Evolutionary conservation across 2,888 invertebrate species (phyloP).

Genomic region (Melieria crassipennis): DNA sequence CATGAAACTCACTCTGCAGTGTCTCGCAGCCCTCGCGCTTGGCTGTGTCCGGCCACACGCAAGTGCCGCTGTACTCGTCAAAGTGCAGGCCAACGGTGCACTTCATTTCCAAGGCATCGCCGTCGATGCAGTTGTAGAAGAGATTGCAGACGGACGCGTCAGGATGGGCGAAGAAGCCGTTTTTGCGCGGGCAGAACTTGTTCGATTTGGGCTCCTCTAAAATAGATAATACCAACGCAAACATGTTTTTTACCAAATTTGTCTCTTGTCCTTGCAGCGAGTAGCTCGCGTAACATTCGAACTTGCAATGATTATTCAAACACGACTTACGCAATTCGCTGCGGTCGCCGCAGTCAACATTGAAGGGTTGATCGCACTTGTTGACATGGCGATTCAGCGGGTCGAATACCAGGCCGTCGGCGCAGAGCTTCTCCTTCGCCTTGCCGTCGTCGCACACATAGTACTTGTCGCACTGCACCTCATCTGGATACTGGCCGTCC

Average conservation of each 20-base stretch:
- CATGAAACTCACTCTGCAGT: constrained; percentile 68
- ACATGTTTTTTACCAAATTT: not conserved
- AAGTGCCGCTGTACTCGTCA: constrained; percentile 88
- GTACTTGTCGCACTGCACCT: constrained; percentile 86
- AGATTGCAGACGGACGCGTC: constrained; percentile 82
- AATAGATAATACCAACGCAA: constrained; percentile 30
- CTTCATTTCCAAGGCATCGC: constrained; percentile 79
- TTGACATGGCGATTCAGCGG: constrained; percentile 84
- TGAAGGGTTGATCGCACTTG: constrained; percentile 93
- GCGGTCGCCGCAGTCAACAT: constrained; percentile 89
- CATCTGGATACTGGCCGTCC: constrained; percentile 83
- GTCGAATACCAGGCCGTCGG: constrained; percentile 91
- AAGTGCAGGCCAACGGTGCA: constrained; percentile 91
- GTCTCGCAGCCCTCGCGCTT: constrained; percentile 78
- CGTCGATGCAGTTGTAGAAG: constrained; percentile 91
- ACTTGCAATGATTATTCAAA: not conserved
- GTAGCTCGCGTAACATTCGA: no score
- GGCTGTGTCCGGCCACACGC: constrained; percentile 88
- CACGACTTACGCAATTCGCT: constrained; percentile 83
- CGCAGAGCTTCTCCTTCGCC: constrained; percentile 80
- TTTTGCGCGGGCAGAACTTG: constrained; percentile 81
- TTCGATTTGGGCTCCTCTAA: constrained; percentile 79
- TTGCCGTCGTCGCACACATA: constrained; percentile 81
- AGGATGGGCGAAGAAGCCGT: constrained; percentile 92
- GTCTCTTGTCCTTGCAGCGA: not conserved